Evolutionary conservation across 1,140 invertebrate genomes (phyloP), one percentile per base, ranked within the genome.

Genomic region (Pygmarrhopalites habei): DNA sequence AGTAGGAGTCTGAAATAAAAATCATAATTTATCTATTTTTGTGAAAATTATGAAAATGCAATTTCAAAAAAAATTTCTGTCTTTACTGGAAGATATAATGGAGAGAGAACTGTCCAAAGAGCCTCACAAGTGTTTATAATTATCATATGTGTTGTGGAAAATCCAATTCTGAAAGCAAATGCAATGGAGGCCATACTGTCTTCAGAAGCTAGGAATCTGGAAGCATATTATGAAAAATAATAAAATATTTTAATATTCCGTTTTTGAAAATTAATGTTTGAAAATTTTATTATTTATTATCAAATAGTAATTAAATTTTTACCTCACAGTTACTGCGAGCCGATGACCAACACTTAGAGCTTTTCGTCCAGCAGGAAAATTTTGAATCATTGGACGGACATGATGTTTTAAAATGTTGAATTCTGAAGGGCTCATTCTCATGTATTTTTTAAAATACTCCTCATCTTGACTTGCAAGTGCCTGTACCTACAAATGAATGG

Each of bases 81-180:
- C 12, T 25, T 25, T 47, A 47, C 44, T 5, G 17, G 17, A 5
- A 47, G 4, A 12, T 5, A n/a, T 19, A 47, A 21, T 5, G 44
- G 44, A n/a, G 5, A 21, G 7, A 47, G 23, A 47, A 25, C 44
- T 25, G 7, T 47, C 44, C 44, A 47, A 10, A 47, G n/a, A 12
- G n/a, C 44, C 73, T 67, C 29, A 68, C 73, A 74, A 29, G 30
- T 62, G 7, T 67, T 51, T 14, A 57, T 7, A 32, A 73, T 25
- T 17, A 25, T 53, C 12, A 4, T n/a, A 17, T 17, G 28, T 17
- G 29, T 19, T 3, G 51, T 28, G 23, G 10, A 12, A 14, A 30
- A n/a, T 17, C 25, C 23, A 5, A 53, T 53, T 53, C 51, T 12
- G 19, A 53, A 53, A 5, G 51, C 23, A 30, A 53, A 53, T 28